Evolutionary conservation across 2,888 invertebrate genomes (phyloP).

Genomic region (Meliscaeva auricollis): DNA sequence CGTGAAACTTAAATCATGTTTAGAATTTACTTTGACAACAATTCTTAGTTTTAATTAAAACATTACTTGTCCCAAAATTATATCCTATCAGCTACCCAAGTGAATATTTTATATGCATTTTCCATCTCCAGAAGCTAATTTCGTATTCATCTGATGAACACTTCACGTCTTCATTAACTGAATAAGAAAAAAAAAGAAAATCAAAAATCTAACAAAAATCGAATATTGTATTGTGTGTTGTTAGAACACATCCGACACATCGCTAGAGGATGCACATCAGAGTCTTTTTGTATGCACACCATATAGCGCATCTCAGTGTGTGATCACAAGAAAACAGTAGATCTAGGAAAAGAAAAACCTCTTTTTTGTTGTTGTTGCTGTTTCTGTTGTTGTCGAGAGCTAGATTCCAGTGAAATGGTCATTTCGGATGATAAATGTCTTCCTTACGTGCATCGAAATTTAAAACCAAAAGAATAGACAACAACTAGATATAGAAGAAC

Average conservation of each 20-base stretch:
- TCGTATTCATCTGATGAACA: constrained; percentile 68
- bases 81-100: constrained; percentile 11
- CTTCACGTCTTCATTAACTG: constrained; percentile 51
- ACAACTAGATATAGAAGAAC: constrained; percentile 1
- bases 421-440: constrained; percentile 73
- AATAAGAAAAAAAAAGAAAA: not conserved
- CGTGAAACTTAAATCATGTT: no score
- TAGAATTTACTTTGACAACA: not conserved
- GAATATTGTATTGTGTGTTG: constrained; percentile 20
- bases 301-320: constrained; percentile 51
- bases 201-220: constrained; percentile 2
- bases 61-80: constrained; percentile 10
- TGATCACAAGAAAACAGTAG: constrained; percentile 46
- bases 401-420: constrained; percentile 66
- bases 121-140: constrained; percentile 64
- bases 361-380: constrained; percentile 21
- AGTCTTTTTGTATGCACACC: constrained; percentile 49
- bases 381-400: constrained; percentile 17
- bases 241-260: constrained; percentile 46
- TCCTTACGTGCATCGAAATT: constrained; percentile 71
- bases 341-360: constrained; percentile 37
- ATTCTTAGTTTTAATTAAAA: constrained; percentile 10
- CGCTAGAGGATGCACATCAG: constrained; percentile 5
- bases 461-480: constrained; percentile 45
- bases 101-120: constrained; percentile 3